A percentile compares a stretch with the other conserved stretches of the same genome.
phyloP scores from a whole-genome alignment of 2,797 vertebrate species.

The Choloepus didactylus region DNA sequence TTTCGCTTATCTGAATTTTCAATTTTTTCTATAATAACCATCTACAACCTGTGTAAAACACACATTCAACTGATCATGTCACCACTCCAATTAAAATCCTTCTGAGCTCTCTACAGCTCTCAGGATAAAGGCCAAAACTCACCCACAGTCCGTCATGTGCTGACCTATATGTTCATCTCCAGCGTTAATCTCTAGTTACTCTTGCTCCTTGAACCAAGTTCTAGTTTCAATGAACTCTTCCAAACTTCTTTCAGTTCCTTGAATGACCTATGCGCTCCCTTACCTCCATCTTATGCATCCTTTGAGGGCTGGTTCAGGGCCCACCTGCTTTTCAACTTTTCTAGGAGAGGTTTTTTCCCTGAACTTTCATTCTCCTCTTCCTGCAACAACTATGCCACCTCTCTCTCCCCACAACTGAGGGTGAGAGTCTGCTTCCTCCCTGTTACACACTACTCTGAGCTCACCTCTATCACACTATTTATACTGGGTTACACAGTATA shows the following conservation, averaged over 20 bases:
- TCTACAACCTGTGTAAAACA: neutral
- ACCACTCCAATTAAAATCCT: neutral
- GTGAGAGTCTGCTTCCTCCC: neutral
- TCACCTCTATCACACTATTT: neutral
- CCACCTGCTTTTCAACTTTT: neutral
- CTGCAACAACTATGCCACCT: neutral
- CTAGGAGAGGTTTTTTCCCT: neutral
- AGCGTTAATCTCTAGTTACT: no score
- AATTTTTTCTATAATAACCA: constrained; percentile 20
- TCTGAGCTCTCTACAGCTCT: neutral
- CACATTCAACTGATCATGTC: neutral
- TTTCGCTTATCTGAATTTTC: constrained; percentile 39
- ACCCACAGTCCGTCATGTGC: neutral
- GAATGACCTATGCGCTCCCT: neutral
- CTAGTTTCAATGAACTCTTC: neutral
- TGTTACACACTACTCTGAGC: neutral
- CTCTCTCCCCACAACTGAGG: neutral
- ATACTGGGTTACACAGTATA: neutral
- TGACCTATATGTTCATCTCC: neutral
- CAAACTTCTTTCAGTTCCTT: neutral
- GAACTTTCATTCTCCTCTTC: neutral
- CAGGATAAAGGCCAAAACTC: neutral
- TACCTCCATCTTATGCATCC: neutral
- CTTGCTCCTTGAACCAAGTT: neutral
- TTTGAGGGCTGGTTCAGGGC: neutral